Conservation (phyloP, 2,797 vertebrate species). For the Ptychobarbus kaznakovi region DNA sequence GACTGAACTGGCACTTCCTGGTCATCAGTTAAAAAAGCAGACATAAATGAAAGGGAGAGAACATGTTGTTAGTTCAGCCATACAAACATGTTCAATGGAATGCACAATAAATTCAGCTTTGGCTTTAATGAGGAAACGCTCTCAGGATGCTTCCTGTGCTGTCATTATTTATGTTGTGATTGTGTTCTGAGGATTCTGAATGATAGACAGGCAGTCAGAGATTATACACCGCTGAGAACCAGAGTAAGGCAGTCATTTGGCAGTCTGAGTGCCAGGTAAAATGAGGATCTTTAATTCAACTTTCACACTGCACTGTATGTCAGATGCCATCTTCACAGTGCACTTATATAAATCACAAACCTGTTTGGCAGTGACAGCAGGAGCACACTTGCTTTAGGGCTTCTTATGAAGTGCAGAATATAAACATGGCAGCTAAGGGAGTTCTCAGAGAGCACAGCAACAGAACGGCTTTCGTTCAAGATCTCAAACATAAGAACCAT, state of each 20-base stretch:
- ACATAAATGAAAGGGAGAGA: not conserved
- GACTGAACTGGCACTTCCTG: not conserved
- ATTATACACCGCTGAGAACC: constrained; percentile 16
- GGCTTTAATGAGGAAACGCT: not conserved
- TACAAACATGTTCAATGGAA: not conserved
- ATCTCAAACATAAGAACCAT: not conserved
- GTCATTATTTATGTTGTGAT: not conserved
- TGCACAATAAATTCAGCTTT: not conserved
- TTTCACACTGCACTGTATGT: not conserved
- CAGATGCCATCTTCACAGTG: constrained; percentile 29
- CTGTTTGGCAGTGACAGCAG: constrained; percentile 9
- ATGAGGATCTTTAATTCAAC: constrained; percentile 5
- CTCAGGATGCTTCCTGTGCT: not conserved
- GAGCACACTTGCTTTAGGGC: constrained; percentile 7
- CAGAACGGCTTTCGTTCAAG: not conserved
- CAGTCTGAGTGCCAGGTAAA: constrained; percentile 16
- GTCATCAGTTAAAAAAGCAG: not conserved
- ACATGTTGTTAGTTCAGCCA: not conserved
- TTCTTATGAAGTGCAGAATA: constrained; percentile 11
- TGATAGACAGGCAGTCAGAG: constrained; percentile 24
- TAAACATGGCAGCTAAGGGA: constrained; percentile 8
- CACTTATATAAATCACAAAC: constrained; percentile 1
- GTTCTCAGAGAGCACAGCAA: constrained; percentile 6
- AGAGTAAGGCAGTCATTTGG: constrained; percentile 10
- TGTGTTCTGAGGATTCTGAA: not conserved